These are phyloP conservation scores for Gambelia wislizenii DNA, from an alignment of 2,797 vertebrate species.

Conservation along the genomic window DNA sequence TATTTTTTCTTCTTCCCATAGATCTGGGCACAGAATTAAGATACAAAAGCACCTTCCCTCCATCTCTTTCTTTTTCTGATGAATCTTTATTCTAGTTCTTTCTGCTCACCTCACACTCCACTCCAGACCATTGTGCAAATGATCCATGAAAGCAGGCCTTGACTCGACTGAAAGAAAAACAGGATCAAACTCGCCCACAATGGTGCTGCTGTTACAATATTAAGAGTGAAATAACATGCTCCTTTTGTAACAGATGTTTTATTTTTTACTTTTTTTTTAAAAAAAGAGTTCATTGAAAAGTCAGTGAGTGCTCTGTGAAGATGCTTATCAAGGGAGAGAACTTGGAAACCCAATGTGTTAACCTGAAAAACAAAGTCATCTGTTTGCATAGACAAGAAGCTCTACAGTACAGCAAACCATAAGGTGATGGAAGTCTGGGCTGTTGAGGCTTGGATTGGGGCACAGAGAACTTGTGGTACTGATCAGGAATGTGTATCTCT, in stretches of 20 bases:
- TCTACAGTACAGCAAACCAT: not conserved
- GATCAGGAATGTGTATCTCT: not conserved
- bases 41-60: conserved; percentile 17
- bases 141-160: conserved; percentile 41
- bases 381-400: conserved; percentile 57
- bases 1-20: not conserved
- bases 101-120: conserved; percentile 6
- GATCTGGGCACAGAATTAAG: conserved; percentile 27
- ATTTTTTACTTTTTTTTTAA: not conserved
- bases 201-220: conserved; percentile 16
- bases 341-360: conserved; percentile 58
- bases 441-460: not conserved
- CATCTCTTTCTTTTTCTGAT: conserved; percentile 33
- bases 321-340: conserved; percentile 67
- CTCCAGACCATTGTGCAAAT: conserved; percentile 10
- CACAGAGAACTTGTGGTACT: not conserved
- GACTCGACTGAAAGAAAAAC: conserved; percentile 52
- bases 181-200: conserved; percentile 43
- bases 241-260: not conserved
- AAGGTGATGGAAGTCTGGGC: not conserved
- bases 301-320: conserved; percentile 58
- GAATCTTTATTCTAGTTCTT: conserved; percentile 25
- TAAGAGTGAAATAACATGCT: conserved; percentile 47
- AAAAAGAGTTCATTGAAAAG: conserved; percentile 54
- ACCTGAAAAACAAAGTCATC: conserved; percentile 67